Conservation (phyloP, 2,113 vertebrate species). For the Trematocara zebra region DNA sequence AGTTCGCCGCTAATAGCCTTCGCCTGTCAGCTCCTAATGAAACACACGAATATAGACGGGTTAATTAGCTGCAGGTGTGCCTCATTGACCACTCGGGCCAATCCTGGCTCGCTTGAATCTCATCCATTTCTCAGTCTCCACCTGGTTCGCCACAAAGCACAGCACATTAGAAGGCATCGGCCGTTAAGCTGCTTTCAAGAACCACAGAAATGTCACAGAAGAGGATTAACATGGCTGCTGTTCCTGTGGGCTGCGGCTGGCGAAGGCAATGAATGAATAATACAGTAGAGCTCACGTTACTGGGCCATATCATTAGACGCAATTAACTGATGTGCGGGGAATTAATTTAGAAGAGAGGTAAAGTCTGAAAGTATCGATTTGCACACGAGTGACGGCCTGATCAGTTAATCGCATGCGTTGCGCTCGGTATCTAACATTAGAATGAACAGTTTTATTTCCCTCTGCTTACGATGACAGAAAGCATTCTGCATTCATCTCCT, state of each 20-base stretch:
- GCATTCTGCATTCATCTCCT: neutral
- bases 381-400: neutral
- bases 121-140: neutral
- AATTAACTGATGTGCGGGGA: neutral
- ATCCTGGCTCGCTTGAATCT: neutral
- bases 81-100: neutral
- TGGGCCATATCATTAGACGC: neutral
- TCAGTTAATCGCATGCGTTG: neutral
- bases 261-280: neutral
- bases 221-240: neutral
- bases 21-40: neutral
- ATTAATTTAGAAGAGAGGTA: neutral
- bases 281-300: neutral
- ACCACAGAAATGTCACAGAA: neutral
- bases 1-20: neutral
- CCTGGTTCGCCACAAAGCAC: neutral
- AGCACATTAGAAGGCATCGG: neutral
- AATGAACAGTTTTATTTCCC: neutral
- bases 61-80: conserved; percentile 31
- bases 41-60: neutral
- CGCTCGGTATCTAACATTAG: neutral
- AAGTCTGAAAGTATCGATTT: neutral
- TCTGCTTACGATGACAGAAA: neutral
- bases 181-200: neutral
- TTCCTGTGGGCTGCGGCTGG: neutral